Evolutionary conservation across 2,888 invertebrate species (phyloP), one percentile per base, ranked within the genome.

Genomic region (Allacma fusca): DNA sequence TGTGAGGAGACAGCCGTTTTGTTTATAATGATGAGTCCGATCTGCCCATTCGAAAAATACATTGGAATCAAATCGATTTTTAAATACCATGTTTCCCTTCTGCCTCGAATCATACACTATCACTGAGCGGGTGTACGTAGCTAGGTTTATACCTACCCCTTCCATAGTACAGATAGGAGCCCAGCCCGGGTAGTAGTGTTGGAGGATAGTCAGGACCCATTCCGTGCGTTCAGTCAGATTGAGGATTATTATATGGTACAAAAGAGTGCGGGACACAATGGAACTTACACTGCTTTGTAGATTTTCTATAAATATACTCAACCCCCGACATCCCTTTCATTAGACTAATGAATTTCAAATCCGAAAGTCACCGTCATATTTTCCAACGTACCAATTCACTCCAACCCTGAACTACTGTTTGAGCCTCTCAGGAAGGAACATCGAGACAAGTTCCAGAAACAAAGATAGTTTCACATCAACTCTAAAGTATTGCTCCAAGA

Each of bases 11-110:
- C 40, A 40, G 40, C 40, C 40, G 40, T 40, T 40, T 69, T 40
- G 40, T 69, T 69, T 43, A 43, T 69, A 34, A 69, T 73, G 65
- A 64, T 74, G 65, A 69, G 69, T 34, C 43, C 40, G 69, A 69
- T 69, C 69, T 43, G 43, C 26, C 43, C 19, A 40, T 40, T 13
- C 40, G 62, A 43, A 13, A 68, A 57, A 64, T 70, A 50, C 69
- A 78, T 78, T 78, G 57, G 76, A 79, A 76, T 79, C 72, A 79
- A 76, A 79, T 79, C 76, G 78, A 79, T 79, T 79, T 71, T 70
- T 76, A 71, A 71, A 76, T 71, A 70, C 28, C 28, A 62, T 62
- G 34, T 43, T 43, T 43, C 34, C 69, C 43, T 34, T 29, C 40
- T 34, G 34, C 50, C 57, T 57, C 44, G 50, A 50, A 70, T 70